A percentile compares a stretch with the other conserved stretches of the same genome.
Evolutionary conservation across 1,140 invertebrate genomes (phyloP).

Genomic region (Bombyx mandarina): DNA sequence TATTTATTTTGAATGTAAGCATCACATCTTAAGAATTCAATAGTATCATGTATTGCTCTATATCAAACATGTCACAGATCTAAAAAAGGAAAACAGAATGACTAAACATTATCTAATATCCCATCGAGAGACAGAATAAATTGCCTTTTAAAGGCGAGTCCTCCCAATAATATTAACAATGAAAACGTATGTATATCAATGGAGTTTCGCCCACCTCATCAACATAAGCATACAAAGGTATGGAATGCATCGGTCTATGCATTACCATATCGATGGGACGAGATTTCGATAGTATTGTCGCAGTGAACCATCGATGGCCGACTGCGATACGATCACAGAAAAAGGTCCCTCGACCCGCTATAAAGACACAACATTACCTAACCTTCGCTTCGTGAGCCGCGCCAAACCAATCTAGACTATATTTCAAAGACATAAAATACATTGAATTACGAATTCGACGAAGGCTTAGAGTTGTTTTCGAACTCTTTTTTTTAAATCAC

Average conservation of each 20-base stretch:
- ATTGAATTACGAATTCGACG: not conserved
- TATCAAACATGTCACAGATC: no score
- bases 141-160: conserved; percentile 58
- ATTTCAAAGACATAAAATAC: no score
- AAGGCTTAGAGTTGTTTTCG: conserved; percentile 16
- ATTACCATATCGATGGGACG: conserved; percentile 60
- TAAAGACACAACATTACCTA: conserved; percentile 16
- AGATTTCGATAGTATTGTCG: conserved; percentile 52
- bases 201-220: conserved; percentile 66
- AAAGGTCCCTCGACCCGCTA: conserved; percentile 42
- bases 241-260: conserved; percentile 48
- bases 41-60: no score
- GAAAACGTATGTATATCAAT: conserved; percentile 60
- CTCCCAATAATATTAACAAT: conserved; percentile 56
- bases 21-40: no score
- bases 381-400: no score
- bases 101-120: conserved; percentile 38
- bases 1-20: no score
- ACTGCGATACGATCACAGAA: conserved; percentile 53
- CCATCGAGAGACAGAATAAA: conserved; percentile 50
- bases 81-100: conserved; percentile 7
- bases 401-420: no score
- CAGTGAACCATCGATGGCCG: conserved; percentile 48
- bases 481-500: conserved; percentile 26
- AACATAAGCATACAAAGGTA: conserved; percentile 62